A percentile compares a stretch with the other conserved stretches of the same genome.
phyloP scores from a whole-genome alignment of 2,888 invertebrate genomes.

The Diplazon laetatorius region DNA sequence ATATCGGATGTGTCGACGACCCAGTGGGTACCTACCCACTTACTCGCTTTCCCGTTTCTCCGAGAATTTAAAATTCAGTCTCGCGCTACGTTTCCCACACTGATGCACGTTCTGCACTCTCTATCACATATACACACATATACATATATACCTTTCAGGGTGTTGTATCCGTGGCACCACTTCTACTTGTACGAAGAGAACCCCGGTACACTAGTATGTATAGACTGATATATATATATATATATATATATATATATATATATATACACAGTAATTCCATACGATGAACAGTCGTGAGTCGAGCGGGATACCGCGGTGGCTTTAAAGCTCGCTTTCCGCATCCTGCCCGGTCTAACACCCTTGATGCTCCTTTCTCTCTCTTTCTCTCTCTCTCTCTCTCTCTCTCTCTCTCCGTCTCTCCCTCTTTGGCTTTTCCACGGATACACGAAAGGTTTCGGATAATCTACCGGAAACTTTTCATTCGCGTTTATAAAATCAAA shows the following conservation, averaged over 20 bases:
- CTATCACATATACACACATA: not conserved
- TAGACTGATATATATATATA: not conserved
- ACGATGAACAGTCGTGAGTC: not conserved
- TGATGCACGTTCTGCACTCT: not conserved
- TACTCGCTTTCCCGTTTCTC: slow-evolving; percentile 55
- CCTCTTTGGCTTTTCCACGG: slow-evolving; percentile 3
- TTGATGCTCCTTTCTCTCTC: slow-evolving; percentile 15
- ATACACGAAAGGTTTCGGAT: slow-evolving; percentile 21
- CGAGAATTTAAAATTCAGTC: slow-evolving; percentile 62
- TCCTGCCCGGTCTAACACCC: slow-evolving; percentile 30
- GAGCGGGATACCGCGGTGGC: slow-evolving; percentile 22
- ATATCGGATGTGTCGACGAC: slow-evolving; percentile 63
- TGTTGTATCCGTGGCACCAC: slow-evolving; percentile 44
- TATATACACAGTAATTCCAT: not conserved
- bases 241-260: not conserved
- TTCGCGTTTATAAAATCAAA: slow-evolving; percentile 1
- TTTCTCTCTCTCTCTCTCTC: no score
- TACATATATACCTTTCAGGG: slow-evolving; percentile 3
- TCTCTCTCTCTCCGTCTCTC: no score
- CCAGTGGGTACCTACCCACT: slow-evolving; percentile 61
- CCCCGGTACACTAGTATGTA: slow-evolving; percentile 9
- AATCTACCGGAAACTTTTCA: slow-evolving; percentile 16
- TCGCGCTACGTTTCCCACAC: slow-evolving; percentile 40
- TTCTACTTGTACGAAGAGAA: slow-evolving; percentile 42
- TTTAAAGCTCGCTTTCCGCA: slow-evolving; percentile 31